Percentiles rank a stretch among this genome's conserved stretches.
Evolutionary conservation across 2,797 vertebrate species (phyloP).

Genomic region (Rhynchotus rufescens): DNA sequence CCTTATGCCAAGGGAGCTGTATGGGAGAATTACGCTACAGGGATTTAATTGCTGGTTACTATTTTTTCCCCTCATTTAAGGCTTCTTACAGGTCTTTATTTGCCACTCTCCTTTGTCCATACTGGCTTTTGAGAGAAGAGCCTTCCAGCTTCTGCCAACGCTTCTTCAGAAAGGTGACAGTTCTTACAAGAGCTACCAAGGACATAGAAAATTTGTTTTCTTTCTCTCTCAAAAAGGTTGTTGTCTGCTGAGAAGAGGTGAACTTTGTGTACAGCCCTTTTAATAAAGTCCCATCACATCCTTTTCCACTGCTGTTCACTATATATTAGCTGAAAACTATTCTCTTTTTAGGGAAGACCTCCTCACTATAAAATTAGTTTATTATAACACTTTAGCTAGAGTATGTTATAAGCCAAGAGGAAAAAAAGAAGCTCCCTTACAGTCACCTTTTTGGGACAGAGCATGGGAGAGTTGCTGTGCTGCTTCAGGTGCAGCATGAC

Average conservation of each 20-base stretch:
- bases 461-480: background rate
- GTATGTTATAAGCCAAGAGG: background rate
- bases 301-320: background rate
- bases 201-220: background rate
- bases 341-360: background rate
- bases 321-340: fast-evolving
- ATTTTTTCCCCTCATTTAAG: background rate
- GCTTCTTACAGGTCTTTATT: background rate
- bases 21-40: background rate
- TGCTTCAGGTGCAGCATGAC: background rate
- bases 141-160: background rate
- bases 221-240: background rate
- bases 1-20: background rate
- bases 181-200: background rate
- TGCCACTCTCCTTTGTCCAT: background rate
- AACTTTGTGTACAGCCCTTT: background rate
- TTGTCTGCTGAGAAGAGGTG: background rate
- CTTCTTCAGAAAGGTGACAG: background rate
- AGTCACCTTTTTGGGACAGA: background rate
- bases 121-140: background rate
- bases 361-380: background rate
- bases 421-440: background rate
- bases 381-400: background rate
- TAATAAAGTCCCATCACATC: background rate
- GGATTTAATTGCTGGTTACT: background rate